Evolutionary conservation across 2,113 vertebrate species (phyloP).

Genomic region (Syngnathus scovelli): DNA sequence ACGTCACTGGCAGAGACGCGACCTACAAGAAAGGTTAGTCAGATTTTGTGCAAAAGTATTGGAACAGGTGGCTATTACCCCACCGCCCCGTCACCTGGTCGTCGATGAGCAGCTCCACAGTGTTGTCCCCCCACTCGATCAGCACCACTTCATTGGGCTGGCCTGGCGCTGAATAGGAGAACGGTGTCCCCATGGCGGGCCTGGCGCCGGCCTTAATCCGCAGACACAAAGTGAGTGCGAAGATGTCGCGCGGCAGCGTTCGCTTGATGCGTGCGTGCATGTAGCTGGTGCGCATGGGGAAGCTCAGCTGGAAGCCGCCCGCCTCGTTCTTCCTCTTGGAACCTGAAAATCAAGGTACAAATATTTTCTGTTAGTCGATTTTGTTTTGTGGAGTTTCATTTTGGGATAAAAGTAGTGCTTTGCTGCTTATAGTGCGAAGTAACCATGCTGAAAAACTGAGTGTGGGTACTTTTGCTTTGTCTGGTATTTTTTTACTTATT

Average conservation of each 20-base stretch:
- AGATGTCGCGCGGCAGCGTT: constrained; percentile 70
- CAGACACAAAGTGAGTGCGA: constrained; percentile 73
- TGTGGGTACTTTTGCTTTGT: too few relatives aligned
- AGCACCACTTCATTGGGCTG: constrained; percentile 77
- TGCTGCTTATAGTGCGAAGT: too few relatives aligned
- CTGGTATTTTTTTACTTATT: too few relatives aligned
- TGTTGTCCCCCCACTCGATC: constrained; percentile 75
- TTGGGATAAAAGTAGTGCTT: too few relatives aligned
- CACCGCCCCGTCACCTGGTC: constrained; percentile 62
- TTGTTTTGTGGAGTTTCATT: too few relatives aligned
- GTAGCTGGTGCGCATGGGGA: constrained; percentile 75
- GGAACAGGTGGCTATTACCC: background rate
- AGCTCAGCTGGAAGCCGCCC: constrained; percentile 70
- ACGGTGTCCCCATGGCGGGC: constrained; percentile 68
- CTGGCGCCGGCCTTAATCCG: constrained; percentile 65
- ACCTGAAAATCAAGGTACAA: constrained; percentile 37
- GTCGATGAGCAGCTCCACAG: constrained; percentile 72
- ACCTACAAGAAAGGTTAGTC: constrained; percentile 49
- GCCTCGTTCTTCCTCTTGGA: constrained; percentile 45
- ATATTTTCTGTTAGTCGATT: too few relatives aligned
- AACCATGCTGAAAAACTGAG: too few relatives aligned
- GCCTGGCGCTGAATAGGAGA: constrained; percentile 74
- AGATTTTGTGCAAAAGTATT: too few relatives aligned
- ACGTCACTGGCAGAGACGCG: constrained; percentile 66
- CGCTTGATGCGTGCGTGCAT: constrained; percentile 72